phyloP scores from a whole-genome alignment of 2,113 vertebrate genomes.

The Tupaia tana region DNA sequence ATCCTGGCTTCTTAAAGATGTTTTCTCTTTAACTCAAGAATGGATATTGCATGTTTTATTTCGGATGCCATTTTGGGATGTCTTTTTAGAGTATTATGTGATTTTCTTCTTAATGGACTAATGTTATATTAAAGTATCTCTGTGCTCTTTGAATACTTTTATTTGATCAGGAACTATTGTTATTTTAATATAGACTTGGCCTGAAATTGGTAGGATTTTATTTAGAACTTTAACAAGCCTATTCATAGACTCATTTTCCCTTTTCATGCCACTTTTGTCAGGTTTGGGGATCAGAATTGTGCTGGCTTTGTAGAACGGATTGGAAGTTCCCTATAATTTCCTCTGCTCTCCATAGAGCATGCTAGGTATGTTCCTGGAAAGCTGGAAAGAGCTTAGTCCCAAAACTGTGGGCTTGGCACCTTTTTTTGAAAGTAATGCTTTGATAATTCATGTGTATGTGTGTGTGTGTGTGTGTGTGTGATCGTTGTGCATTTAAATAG shows the following conservation, averaged over 20 bases:
- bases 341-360: background rate
- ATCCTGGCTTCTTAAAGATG: background rate
- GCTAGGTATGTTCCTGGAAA: background rate
- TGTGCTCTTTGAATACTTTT: background rate
- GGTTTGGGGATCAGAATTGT: background rate
- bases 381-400: background rate
- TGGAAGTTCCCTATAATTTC: background rate
- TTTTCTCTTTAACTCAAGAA: background rate
- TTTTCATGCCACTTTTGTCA: slow-evolving; percentile 20
- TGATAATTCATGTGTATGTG: background rate
- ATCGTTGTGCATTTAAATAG: background rate
- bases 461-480: background rate
- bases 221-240: slow-evolving; percentile 50
- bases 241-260: background rate
- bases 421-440: background rate
- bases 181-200: slow-evolving; percentile 3
- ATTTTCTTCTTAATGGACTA: background rate
- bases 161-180: slow-evolving; percentile 45
- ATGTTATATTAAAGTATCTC: slow-evolving; percentile 29
- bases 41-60: background rate
- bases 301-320: background rate
- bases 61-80: background rate
- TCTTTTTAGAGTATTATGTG: background rate
- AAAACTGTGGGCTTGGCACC: background rate
- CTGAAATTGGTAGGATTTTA: slow-evolving; percentile 43